Conservation (phyloP, 1,140 invertebrate species). For the Apis dorsata region DNA sequence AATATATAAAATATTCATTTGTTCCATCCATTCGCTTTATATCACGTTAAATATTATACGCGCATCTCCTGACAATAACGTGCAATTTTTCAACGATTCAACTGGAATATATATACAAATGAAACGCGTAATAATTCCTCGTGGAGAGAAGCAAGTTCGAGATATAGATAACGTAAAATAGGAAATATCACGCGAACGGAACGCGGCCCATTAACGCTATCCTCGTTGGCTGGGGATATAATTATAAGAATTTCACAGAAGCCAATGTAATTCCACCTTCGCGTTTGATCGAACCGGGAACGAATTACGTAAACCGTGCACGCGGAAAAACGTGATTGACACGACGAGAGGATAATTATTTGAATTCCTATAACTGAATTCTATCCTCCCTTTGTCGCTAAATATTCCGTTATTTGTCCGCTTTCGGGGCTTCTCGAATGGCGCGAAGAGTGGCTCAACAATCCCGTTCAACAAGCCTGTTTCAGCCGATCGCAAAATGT, state of each 20-base stretch:
- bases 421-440: not conserved
- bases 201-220: not conserved
- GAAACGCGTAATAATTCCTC: conserved; percentile 6
- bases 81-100: not conserved
- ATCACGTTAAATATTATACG: no score
- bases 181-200: conserved; percentile 3
- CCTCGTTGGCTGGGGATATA: not conserved
- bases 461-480: not conserved
- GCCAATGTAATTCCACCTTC: not conserved
- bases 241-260: not conserved
- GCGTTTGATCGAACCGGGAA: conserved; percentile 8
- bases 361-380: conserved; percentile 41
- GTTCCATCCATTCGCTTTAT: no score
- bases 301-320: conserved; percentile 23
- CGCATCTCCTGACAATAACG: not conserved
- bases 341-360: conserved; percentile 29
- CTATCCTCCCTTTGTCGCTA: not conserved
- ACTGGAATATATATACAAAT: not conserved
- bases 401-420: not conserved
- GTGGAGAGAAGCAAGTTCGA: not conserved
- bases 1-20: not conserved
- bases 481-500: conserved; percentile 6
- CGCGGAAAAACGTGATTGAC: conserved; percentile 1
- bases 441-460: conserved; percentile 4
- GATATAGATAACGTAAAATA: not conserved